A percentile compares a stretch with the other conserved stretches of the same genome.
Evolutionary conservation across 2,888 invertebrate genomes (phyloP).

Genomic region (Agrochola circellaris): DNA sequence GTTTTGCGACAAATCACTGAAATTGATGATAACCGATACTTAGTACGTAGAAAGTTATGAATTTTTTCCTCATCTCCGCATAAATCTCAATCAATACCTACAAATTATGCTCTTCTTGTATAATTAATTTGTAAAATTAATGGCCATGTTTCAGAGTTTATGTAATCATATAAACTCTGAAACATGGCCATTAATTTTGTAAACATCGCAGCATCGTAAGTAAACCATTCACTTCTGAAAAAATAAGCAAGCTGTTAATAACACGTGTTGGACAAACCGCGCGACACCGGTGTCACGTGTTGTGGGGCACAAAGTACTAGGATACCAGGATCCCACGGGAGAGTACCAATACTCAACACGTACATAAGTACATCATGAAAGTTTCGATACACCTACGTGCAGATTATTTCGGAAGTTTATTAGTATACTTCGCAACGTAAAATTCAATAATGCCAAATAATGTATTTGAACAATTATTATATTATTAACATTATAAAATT

Average conservation of each 20-base stretch:
- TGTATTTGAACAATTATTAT: background rate
- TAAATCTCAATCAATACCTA: background rate
- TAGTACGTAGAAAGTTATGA: background rate
- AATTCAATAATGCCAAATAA: background rate
- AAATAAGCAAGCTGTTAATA: background rate
- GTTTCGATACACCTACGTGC: background rate
- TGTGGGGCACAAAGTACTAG: conserved; percentile 75
- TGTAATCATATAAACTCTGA: background rate
- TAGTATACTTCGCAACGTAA: too few species aligned
- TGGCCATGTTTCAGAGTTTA: too few species aligned
- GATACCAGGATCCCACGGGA: conserved; percentile 28
- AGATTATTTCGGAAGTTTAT: too few species aligned
- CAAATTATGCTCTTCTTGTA: background rate
- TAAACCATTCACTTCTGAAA: background rate
- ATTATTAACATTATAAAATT: background rate
- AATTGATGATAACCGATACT: background rate
- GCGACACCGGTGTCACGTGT: conserved; percentile 70
- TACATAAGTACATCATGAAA: too few species aligned
- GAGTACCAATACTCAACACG: conserved; percentile 1
- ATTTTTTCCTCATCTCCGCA: background rate
- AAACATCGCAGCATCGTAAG: too few species aligned
- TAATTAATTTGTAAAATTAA: too few species aligned
- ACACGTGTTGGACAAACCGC: background rate
- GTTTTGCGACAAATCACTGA: background rate
- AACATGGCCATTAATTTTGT: background rate